Percentiles rank a stretch among this genome's conserved stretches.
Conservation (phyloP, 2,888 invertebrate genomes). For the Diploptera punctata region DNA sequence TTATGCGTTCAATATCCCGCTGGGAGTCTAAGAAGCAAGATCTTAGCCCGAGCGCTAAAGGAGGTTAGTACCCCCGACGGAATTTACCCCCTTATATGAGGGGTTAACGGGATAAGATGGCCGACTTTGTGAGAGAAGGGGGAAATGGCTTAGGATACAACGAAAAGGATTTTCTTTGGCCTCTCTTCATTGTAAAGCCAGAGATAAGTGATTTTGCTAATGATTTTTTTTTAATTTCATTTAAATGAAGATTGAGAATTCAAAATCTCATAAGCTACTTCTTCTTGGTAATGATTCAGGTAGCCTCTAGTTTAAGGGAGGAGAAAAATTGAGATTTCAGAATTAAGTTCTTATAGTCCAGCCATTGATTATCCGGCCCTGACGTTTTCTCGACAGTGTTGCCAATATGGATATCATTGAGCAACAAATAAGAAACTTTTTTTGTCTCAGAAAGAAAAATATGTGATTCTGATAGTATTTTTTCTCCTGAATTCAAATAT, state of each 20-base stretch:
- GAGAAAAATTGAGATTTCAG: no score
- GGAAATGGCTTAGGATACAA: not conserved
- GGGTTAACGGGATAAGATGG: constrained; percentile 28
- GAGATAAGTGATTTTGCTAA: constrained; percentile 8
- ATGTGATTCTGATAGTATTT: no score
- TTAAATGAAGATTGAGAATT: constrained; percentile 3
- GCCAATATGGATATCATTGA: no score
- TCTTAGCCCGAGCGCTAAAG: constrained; percentile 23
- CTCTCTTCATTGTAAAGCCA: not conserved
- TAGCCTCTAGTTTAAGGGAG: no score
- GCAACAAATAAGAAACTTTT: no score
- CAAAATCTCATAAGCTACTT: constrained; percentile 7
- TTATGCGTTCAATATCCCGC: constrained; percentile 36
- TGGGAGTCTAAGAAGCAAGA: constrained; percentile 24
- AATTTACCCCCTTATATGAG: constrained; percentile 24
- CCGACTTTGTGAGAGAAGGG: not conserved
- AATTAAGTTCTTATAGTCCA: no score
- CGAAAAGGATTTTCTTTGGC: constrained; percentile 14
- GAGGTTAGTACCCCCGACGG: constrained; percentile 17
- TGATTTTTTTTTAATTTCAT: not conserved
- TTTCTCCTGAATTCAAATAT: no score
- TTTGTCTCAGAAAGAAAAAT: no score
- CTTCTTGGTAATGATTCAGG: no score
- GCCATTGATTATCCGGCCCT: no score
- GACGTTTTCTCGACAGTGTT: no score